Conservation (phyloP, 2,797 vertebrate genomes). For the Silurus lanzhouensis region DNA sequence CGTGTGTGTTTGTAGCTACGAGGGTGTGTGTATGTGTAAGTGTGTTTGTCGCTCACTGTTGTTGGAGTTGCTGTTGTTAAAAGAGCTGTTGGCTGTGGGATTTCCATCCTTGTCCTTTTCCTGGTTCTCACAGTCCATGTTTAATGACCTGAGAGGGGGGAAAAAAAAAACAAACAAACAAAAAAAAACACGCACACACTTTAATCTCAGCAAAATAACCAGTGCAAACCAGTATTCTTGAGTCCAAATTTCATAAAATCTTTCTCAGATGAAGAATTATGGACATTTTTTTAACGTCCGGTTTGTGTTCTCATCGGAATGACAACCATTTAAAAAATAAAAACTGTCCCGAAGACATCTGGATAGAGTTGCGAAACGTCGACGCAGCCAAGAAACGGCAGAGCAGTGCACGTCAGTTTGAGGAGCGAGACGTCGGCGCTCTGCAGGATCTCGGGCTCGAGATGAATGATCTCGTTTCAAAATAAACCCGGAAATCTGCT, state of each 20-base stretch:
- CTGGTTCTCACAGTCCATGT: conserved; percentile 99
- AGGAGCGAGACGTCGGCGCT: neutral
- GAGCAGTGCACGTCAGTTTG: neutral
- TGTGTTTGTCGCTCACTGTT: conserved; percentile 85
- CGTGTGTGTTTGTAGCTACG: neutral
- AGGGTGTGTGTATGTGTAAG: neutral
- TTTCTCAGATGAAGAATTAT: neutral
- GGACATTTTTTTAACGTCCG: neutral
- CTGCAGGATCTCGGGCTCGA: neutral
- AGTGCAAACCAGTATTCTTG: neutral
- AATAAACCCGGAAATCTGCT: neutral
- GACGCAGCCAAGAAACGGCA: neutral
- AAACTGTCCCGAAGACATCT: neutral
- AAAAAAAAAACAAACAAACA: too few species aligned
- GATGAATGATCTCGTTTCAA: neutral
- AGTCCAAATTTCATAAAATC: neutral
- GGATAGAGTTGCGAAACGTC: neutral
- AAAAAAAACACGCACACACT: neutral
- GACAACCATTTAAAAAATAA: neutral
- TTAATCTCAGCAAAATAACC: neutral
- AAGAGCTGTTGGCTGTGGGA: conserved; percentile 75
- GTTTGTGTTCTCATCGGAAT: neutral
- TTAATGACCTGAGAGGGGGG: conserved; percentile 90
- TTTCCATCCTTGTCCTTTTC: conserved; percentile 96
- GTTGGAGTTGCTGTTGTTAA: conserved; percentile 91